A percentile compares a stretch with the other conserved stretches of the same genome.
Conservation (phyloP, 2,888 invertebrate species). For the Thera britannica region DNA sequence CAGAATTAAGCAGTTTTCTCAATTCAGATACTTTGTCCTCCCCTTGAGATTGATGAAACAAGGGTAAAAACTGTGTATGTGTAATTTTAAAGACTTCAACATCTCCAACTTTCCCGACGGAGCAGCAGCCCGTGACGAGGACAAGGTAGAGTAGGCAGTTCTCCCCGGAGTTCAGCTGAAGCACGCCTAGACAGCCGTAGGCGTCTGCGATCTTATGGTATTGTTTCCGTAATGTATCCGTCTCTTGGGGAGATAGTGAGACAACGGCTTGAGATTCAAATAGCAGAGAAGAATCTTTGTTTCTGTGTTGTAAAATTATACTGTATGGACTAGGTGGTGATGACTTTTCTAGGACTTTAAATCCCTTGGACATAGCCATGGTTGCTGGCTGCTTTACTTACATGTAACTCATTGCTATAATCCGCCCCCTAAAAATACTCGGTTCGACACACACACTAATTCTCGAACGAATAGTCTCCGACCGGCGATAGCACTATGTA, state of each 20-base stretch:
- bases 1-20: constrained; percentile 97
- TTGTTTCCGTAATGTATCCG: constrained; percentile 94
- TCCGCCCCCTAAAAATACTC: constrained; percentile 61
- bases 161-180: constrained; percentile 94
- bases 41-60: constrained; percentile 88
- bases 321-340: constrained; percentile 95
- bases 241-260: constrained; percentile 93
- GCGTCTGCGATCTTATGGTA: constrained; percentile 97
- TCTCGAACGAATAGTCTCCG: not conserved
- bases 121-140: constrained; percentile 97
- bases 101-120: constrained; percentile 97
- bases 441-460: not conserved
- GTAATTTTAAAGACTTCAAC: constrained; percentile 98
- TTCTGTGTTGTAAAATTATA: constrained; percentile 94
- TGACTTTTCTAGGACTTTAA: constrained; percentile 95
- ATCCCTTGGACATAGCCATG: constrained; percentile 98
- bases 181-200: constrained; percentile 97
- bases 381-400: constrained; percentile 44
- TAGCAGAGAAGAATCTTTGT: constrained; percentile 93
- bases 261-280: constrained; percentile 97
- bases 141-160: constrained; percentile 94
- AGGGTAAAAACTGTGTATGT: constrained; percentile 94
- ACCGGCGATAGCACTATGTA: too few relatives aligned
- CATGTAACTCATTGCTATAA: constrained; percentile 54
- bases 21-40: constrained; percentile 87